Base-by-base conservation (phyloP, 2,888 invertebrate genomes). In the Charanyca ferruginea region DNA sequence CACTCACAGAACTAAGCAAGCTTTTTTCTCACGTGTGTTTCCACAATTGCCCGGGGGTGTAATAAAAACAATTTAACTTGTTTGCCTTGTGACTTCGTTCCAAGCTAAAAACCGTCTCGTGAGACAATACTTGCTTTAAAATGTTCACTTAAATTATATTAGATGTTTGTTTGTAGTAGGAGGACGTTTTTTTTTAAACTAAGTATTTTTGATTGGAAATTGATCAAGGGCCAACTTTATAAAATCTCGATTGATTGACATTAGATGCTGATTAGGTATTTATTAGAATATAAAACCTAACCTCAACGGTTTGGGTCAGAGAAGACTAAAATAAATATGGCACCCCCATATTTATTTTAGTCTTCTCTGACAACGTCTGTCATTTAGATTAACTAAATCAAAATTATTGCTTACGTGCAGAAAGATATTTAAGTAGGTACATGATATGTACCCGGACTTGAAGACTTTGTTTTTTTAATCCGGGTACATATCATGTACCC, bases 61-160 rank as follows among this genome's bases (percentile, higher is more conserved):
- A 63, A 67, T 78, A 71, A 75, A 75, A 78, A 75, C 66, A 71
- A 74, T 74, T 77, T 62, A 71, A 67, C 66, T 78, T 66, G 66
- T 71, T 78, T 67, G 59, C 62, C 47, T 78, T 66, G 60, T 62
- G 64, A 70, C 79, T 79, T 63, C 42, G 62, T 42, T 68, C 60
- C 60, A 41, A 47, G 45, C 53, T 78, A 67, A 78, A 65, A 67
- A 54, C 65, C 61, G 62, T 62, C 72, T 64, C 67, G 20, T 1
- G 75, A 67, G 75, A 67, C 51, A 28, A 60, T 53, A 32, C 57
- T 59, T 62, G 62, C 48, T 74, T 53, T 45, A 55, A 60, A 69
- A 65, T 69, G 62, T 77, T 69, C 32, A 68, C 55, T 68, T 47
- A 48, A 73, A 77, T 77, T 60, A 73, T 61, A 66, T 69, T 61